Conservation (phyloP, 2,888 invertebrate genomes). For the Microplitis manilae region DNA sequence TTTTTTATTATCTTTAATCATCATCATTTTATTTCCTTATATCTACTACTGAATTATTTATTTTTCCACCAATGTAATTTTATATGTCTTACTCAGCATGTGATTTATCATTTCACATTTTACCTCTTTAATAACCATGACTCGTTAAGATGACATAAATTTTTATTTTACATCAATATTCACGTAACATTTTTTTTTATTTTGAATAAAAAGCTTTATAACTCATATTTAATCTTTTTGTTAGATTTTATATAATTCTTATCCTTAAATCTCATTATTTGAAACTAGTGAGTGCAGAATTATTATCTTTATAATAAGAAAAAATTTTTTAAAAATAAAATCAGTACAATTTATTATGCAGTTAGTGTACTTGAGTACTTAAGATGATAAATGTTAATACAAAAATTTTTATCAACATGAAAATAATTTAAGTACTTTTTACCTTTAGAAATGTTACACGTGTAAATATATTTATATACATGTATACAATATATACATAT, state of each 20-base stretch:
- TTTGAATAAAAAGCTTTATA: not conserved
- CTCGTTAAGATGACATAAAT: not conserved
- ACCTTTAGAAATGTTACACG: not conserved
- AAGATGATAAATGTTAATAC: not conserved
- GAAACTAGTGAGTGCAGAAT: not conserved
- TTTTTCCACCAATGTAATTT: conserved; percentile 41
- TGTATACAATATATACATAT: too few relatives aligned
- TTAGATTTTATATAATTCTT: not conserved
- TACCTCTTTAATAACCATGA: not conserved
- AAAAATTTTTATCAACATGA: not conserved
- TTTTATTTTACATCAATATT: not conserved
- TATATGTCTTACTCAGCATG: conserved; percentile 30
- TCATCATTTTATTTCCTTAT: conserved; percentile 3
- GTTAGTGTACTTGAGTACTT: not conserved
- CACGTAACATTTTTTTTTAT: not conserved
- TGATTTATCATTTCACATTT: not conserved
- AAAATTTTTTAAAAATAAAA: not conserved
- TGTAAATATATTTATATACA: not conserved
- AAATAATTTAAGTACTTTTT: not conserved
- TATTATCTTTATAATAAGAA: not conserved
- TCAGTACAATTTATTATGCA: not conserved
- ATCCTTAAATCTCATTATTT: not conserved
- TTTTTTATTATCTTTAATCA: not conserved
- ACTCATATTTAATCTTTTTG: not conserved
- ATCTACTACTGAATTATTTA: conserved; percentile 34